Conservation (phyloP, 2,113 vertebrate genomes). For the Uropsilus gracilis region DNA sequence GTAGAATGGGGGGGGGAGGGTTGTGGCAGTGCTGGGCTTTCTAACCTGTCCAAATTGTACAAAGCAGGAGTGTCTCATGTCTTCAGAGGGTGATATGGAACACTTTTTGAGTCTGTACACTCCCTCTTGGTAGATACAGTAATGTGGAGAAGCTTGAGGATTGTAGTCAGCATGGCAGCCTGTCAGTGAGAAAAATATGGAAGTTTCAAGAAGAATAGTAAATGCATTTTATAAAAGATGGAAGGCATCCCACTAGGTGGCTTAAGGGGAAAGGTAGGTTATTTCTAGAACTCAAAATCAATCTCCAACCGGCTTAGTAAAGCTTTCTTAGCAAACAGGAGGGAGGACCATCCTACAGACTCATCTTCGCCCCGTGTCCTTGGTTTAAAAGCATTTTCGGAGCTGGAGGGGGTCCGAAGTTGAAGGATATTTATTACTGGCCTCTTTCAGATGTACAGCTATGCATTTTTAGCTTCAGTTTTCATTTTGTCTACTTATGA, state of each 20-base stretch:
- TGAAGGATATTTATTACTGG: constrained; percentile 41
- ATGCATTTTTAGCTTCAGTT: constrained; percentile 58
- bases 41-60: not conserved
- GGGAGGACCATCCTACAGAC: not conserved
- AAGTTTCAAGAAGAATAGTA: constrained; percentile 21
- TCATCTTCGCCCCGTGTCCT: not conserved
- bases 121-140: not conserved
- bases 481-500: constrained; percentile 63
- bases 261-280: constrained; percentile 25
- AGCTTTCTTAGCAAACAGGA: constrained; percentile 30
- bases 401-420: not conserved
- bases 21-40: not conserved
- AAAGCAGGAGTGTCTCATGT: not conserved
- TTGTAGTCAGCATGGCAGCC: not conserved
- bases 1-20: not conserved
- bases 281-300: constrained; percentile 58
- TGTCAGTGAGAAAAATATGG: not conserved
- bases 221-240: constrained; percentile 45
- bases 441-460: not conserved
- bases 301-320: constrained; percentile 44
- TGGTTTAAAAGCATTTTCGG: constrained; percentile 54
- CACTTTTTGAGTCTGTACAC: not conserved
- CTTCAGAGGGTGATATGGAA: not conserved
- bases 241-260: not conserved
- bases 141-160: not conserved